A percentile compares a stretch with the other conserved stretches of the same genome.
Conservation (phyloP, 2,888 invertebrate species). For the Perdita meconis region DNA sequence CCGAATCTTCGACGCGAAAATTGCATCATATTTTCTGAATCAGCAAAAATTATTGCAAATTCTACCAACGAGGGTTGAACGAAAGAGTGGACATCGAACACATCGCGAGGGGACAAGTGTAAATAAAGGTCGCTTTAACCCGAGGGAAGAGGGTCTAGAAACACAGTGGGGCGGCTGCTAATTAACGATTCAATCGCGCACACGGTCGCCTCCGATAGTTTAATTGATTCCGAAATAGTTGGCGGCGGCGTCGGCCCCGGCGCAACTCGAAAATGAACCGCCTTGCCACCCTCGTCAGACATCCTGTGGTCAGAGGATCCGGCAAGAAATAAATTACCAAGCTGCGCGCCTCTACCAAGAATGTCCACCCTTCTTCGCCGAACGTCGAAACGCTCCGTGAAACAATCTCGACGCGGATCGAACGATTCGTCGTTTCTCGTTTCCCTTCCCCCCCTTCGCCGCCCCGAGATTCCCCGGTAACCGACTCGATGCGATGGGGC, state of each 20-base stretch:
- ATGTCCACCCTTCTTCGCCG: conserved; percentile 73
- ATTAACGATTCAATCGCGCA: conserved; percentile 78
- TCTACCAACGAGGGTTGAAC: no score
- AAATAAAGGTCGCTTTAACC: conserved; percentile 56
- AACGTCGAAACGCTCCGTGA: conserved; percentile 59
- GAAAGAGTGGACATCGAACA: not conserved
- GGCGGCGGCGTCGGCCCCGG: conserved; percentile 44
- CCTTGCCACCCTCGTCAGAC: conserved; percentile 64
- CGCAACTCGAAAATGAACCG: conserved; percentile 68
- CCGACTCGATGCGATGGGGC: conserved; percentile 24
- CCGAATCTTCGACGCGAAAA: no score
- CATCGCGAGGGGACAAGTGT: conserved; percentile 26
- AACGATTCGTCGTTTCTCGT: conserved; percentile 57
- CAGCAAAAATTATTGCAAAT: no score
- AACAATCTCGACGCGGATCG: conserved; percentile 69
- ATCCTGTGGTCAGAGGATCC: conserved; percentile 76
- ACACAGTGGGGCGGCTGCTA: conserved; percentile 63
- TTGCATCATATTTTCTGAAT: no score
- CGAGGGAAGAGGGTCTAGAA: conserved; percentile 10
- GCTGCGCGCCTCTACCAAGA: conserved; percentile 69
- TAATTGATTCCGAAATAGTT: conserved; percentile 83
- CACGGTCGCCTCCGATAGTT: conserved; percentile 76
- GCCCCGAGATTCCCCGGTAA: conserved; percentile 23
- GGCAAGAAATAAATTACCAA: conserved; percentile 83
- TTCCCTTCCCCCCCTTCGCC: no score